Base-by-base conservation (phyloP, 2,113 vertebrate genomes). In the Halcyon senegalensis region DNA sequence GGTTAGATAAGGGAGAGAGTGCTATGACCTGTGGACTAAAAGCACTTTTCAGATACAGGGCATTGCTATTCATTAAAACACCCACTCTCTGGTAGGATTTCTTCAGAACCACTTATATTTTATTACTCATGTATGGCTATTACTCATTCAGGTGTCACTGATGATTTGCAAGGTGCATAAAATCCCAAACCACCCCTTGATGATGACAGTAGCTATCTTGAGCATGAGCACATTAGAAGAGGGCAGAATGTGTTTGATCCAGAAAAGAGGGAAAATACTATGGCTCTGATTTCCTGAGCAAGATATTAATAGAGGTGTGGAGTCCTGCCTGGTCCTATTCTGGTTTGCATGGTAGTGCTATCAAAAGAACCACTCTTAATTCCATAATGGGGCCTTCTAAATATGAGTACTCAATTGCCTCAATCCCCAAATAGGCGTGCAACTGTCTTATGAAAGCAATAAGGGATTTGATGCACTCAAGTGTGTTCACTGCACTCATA, bases 51-150 rank as follows among this genome's bases (percentile, higher is more conserved):
- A 95, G 88, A 86, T 94, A 63, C 72, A 83, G 41, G 25, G 16
- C 62, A 88, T 80, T 96, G 31, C 72, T 96, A 33, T 90, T 94
- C 89, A 96, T 96, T 90, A 89, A 96, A 95, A 96, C 95, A 93
- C 96, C 94, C 94, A 96, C 94, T 79, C 91, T 72, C 89, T 82
- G 91, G 74, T 85, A 91, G 81, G 75, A 84, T 95, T 94, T 97
- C 94, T 96, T 95, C 95, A 96, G 94, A 95, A 89, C 77, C 84
- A 91, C 87, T 95, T 94, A 27, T 5, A 63, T 94, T 96, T 92
- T 76, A 95, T 96, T 94, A 96, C 89, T 97, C 91, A 94, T 62
- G 12, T 44, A 60, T 67, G 78, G 67, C 79, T 89, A 67, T 96
- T 91, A 89, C 81, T 95, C 91, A 96, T 82, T 58, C 35, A 68